Evolutionary conservation across 2,888 invertebrate species (phyloP).

Genomic region (Troides aeacus): DNA sequence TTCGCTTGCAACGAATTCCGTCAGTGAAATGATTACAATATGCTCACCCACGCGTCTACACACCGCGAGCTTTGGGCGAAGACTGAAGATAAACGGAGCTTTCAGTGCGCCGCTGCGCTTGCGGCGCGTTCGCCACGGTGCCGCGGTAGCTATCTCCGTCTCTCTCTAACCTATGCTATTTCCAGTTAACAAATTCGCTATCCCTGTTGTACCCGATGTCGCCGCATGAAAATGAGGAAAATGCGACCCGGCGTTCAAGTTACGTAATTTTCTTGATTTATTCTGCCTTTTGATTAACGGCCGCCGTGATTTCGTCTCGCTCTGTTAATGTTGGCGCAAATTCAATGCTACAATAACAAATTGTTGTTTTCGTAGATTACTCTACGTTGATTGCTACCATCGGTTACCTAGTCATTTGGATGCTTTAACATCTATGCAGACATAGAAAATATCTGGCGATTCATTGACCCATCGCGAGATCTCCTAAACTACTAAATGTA

Average conservation of each 20-base stretch:
- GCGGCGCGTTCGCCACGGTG: conserved; percentile 46
- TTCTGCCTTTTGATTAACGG: conserved; percentile 66
- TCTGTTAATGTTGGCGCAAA: conserved; percentile 60
- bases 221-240: conserved; percentile 65
- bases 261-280: conserved; percentile 71
- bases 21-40: conserved; percentile 36
- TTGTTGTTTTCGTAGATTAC: conserved; percentile 26
- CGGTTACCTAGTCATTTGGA: conserved; percentile 2
- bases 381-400: conserved; percentile 13
- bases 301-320: conserved; percentile 59
- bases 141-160: conserved; percentile 44
- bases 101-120: conserved; percentile 65
- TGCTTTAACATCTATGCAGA: not conserved
- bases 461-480: too few species aligned
- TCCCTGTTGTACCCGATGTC: conserved; percentile 50
- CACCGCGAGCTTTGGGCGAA: conserved; percentile 57
- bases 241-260: conserved; percentile 46
- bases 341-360: conserved; percentile 48
- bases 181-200: conserved; percentile 26
- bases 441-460: too few species aligned
- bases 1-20: conserved; percentile 46
- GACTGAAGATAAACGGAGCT: conserved; percentile 67
- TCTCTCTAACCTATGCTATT: conserved; percentile 36
- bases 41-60: conserved; percentile 42
- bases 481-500: too few species aligned